Conservation (phyloP, 1,140 invertebrate genomes). For the Dysdera silvatica region DNA sequence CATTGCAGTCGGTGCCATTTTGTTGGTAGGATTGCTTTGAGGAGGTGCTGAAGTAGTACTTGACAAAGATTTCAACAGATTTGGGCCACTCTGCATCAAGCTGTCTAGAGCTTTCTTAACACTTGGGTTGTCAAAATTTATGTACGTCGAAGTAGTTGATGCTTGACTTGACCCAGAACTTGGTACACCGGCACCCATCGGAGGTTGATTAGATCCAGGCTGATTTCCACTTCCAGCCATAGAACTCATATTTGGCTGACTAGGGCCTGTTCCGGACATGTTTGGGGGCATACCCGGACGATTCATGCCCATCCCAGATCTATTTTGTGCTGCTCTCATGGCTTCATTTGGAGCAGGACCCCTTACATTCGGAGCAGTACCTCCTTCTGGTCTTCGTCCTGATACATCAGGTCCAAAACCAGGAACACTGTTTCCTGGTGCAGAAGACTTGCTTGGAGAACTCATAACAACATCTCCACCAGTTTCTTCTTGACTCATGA, state of each 20-base stretch:
- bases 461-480: too few species aligned
- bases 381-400: too few species aligned
- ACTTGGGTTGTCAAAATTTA: slow-evolving; percentile 47
- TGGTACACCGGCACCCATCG: not conserved
- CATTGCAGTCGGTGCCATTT: too few species aligned
- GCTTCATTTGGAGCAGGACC: slow-evolving; percentile 27
- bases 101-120: slow-evolving; percentile 47
- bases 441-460: too few species aligned
- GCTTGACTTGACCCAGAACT: not conserved
- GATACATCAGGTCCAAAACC: too few species aligned
- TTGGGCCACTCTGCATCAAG: slow-evolving; percentile 43
- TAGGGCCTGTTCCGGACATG: too few species aligned
- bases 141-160: slow-evolving; percentile 30
- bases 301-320: too few species aligned
- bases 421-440: too few species aligned
- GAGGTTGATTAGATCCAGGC: not conserved
- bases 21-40: not conserved
- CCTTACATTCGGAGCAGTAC: not conserved
- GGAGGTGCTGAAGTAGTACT: not conserved
- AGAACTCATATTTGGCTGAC: not conserved
- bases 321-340: not conserved
- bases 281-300: slow-evolving; percentile 33
- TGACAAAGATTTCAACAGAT: slow-evolving; percentile 30
- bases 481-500: slow-evolving; percentile 56
- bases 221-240: not conserved